Evolutionary conservation across 1,140 invertebrate genomes (phyloP).

Genomic region (Calliphora vicina): DNA sequence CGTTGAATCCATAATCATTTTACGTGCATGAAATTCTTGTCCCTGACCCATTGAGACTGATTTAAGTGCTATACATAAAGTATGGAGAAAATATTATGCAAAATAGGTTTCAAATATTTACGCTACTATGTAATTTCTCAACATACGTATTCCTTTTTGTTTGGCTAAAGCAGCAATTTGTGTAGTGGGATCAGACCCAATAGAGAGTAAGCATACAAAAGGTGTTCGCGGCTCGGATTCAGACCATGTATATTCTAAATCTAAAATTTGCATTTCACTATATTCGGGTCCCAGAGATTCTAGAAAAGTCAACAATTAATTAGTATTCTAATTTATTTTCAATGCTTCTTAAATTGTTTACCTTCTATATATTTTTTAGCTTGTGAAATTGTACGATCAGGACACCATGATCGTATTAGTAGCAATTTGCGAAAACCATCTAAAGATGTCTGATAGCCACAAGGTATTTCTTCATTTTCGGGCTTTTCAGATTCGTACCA

Average conservation of each 20-base stretch:
- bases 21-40: slow-evolving; percentile 90
- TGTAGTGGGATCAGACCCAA: slow-evolving; percentile 95
- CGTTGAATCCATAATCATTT: slow-evolving; percentile 88
- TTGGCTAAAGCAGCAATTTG: slow-evolving; percentile 90
- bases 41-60: slow-evolving; percentile 97
- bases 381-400: slow-evolving; percentile 92
- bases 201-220: slow-evolving; percentile 91
- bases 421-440: slow-evolving; percentile 91
- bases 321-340: not conserved
- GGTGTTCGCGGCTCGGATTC: slow-evolving; percentile 90
- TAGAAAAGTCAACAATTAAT: slow-evolving; percentile 49
- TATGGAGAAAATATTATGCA: not conserved
- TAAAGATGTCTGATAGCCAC: slow-evolving; percentile 86
- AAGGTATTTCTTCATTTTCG: slow-evolving; percentile 90
- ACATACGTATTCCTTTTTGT: slow-evolving; percentile 82
- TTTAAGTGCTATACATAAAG: slow-evolving; percentile 70
- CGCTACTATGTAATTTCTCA: not conserved
- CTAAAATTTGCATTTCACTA: slow-evolving; percentile 90
- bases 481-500: slow-evolving; percentile 97
- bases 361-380: slow-evolving; percentile 89
- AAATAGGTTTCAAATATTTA: not conserved
- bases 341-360: not conserved
- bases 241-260: slow-evolving; percentile 87
- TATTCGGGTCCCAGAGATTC: slow-evolving; percentile 90
- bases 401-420: slow-evolving; percentile 93